Evolutionary conservation across 2,113 vertebrate genomes (phyloP).

Genomic region (Australoheros scitulus): DNA sequence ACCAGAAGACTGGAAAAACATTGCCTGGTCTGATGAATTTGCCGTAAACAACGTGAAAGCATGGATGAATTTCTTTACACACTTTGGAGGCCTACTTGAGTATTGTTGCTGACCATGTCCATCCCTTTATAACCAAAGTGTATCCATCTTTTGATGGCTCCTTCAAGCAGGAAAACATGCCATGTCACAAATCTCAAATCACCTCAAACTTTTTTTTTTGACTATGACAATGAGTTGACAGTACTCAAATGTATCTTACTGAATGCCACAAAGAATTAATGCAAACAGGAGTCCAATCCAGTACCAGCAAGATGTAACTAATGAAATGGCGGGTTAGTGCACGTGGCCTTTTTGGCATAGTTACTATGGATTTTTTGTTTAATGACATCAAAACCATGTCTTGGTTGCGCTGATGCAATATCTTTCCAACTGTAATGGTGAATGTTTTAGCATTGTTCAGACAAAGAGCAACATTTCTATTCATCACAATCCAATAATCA

Average conservation of each 20-base stretch:
- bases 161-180: neutral
- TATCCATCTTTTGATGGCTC: too few relatives aligned
- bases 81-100: too few relatives aligned
- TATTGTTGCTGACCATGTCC: too few relatives aligned
- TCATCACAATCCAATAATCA: neutral
- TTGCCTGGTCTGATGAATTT: too few relatives aligned
- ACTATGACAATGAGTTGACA: neutral
- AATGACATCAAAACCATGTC: neutral
- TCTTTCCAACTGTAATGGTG: rapidly evolving
- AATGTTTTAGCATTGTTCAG: neutral
- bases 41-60: too few relatives aligned
- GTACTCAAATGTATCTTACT: rapidly evolving
- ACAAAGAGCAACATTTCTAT: neutral
- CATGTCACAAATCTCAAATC: neutral
- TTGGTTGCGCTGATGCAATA: rapidly evolving
- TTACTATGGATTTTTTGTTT: too few relatives aligned
- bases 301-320: neutral
- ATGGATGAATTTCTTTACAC: too few relatives aligned
- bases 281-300: rapidly evolving
- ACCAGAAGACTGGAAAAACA: too few relatives aligned
- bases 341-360: neutral
- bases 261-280: neutral
- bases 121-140: too few relatives aligned
- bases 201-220: neutral
- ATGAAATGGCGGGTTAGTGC: too few relatives aligned